Conservation (phyloP, 2,797 vertebrate genomes). For the Phalloptychus januarius region DNA sequence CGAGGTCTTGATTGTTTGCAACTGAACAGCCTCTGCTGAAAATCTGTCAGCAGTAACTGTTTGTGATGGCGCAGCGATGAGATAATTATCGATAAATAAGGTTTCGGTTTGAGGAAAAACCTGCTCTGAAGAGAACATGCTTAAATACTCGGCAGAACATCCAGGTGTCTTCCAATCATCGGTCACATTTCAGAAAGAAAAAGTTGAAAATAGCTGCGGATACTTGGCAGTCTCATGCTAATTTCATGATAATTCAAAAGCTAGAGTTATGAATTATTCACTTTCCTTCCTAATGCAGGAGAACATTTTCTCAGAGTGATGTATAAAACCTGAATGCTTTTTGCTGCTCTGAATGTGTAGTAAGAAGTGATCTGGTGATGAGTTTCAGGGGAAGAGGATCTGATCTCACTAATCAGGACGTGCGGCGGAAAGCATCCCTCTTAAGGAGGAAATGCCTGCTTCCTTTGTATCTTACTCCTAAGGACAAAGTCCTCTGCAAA, state of each 20-base stretch:
- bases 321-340: slow-evolving; percentile 47
- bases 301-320: slow-evolving; percentile 41
- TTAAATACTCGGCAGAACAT: slow-evolving; percentile 17
- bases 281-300: slow-evolving; percentile 22
- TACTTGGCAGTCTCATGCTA: slow-evolving; percentile 22
- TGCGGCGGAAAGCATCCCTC: slow-evolving; percentile 76
- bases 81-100: neutral
- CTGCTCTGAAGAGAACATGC: neutral
- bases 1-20: slow-evolving; percentile 38
- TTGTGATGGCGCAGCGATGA: slow-evolving; percentile 21
- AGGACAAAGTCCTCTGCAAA: slow-evolving; percentile 65
- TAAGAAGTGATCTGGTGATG: slow-evolving; percentile 28
- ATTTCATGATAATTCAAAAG: slow-evolving; percentile 34
- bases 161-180: neutral
- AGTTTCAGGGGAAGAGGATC: slow-evolving; percentile 57
- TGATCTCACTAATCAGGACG: slow-evolving; percentile 76
- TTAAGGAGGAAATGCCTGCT: slow-evolving; percentile 81
- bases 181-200: neutral
- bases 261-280: slow-evolving; percentile 43
- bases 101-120: slow-evolving; percentile 1
- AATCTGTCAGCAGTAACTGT: slow-evolving; percentile 14
- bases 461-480: slow-evolving; percentile 80
- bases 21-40: slow-evolving; percentile 22
- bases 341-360: slow-evolving; percentile 16
- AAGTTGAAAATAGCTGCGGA: slow-evolving; percentile 1